Percentiles rank a stretch among this genome's conserved stretches.
Evolutionary conservation across 2,113 vertebrate genomes (phyloP).

Genomic region (Datnioides undecimradiatus): DNA sequence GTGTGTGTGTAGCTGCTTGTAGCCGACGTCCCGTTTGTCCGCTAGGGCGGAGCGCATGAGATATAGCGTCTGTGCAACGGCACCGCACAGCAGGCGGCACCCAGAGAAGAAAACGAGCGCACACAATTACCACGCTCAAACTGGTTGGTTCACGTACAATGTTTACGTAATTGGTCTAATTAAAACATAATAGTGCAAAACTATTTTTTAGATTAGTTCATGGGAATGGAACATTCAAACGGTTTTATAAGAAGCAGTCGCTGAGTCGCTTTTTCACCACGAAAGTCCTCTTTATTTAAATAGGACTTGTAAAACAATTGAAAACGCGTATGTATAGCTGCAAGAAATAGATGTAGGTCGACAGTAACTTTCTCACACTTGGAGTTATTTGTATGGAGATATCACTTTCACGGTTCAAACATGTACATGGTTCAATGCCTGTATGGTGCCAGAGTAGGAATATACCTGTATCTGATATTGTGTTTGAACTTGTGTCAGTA

Average conservation of each 20-base stretch:
- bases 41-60: constrained; percentile 47
- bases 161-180: constrained; percentile 1
- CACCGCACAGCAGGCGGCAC: neutral
- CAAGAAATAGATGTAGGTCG: neutral
- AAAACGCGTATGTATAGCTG: too few relatives aligned
- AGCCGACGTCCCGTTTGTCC: neutral
- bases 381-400: neutral
- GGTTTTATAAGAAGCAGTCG: too few relatives aligned
- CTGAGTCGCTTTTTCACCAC: too few relatives aligned
- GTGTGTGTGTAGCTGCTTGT: neutral
- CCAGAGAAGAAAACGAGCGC: constrained; percentile 1
- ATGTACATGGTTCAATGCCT: too few relatives aligned
- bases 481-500: neutral
- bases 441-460: neutral
- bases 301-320: too few relatives aligned
- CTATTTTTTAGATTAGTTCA: neutral
- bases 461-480: neutral
- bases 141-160: neutral
- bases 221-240: too few relatives aligned
- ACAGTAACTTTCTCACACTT: neutral
- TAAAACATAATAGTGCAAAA: neutral
- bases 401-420: neutral
- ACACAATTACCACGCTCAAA: neutral
- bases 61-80: accelerated
- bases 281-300: too few relatives aligned